Percentiles rank a stretch among this genome's conserved stretches.
Evolutionary conservation across 2,113 vertebrate species (phyloP).

Genomic region (Oncorhynchus tshawytscha): DNA sequence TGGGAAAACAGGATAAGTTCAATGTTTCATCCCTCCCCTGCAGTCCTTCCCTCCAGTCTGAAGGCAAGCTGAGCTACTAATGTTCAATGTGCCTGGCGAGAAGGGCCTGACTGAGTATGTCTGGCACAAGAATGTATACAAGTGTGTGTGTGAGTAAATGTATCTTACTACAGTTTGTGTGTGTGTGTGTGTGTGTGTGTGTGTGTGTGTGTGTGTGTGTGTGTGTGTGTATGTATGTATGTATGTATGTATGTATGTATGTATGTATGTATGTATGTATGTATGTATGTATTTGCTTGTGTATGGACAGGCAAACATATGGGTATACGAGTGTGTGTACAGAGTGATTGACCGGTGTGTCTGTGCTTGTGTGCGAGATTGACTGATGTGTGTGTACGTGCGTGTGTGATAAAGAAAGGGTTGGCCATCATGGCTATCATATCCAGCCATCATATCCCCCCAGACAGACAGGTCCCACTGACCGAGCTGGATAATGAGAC

Average conservation of each 20-base stretch:
- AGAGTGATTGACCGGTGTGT: constrained; percentile 17
- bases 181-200: too few species aligned
- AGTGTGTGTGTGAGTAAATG: not conserved
- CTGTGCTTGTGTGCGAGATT: constrained; percentile 2
- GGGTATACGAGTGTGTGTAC: not conserved
- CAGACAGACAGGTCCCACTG: constrained; percentile 68
- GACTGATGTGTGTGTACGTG: not conserved
- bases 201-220: too few species aligned
- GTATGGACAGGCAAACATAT: too few species aligned
- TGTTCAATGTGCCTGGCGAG: constrained; percentile 71
- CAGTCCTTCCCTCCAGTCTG: constrained; percentile 64
- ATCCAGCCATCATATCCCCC: constrained; percentile 30
- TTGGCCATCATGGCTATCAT: constrained; percentile 30
- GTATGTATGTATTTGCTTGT: too few species aligned
- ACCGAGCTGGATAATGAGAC: constrained; percentile 73
- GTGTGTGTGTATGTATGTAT: too few species aligned
- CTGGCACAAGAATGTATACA: not conserved
- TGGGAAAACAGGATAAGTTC: constrained; percentile 37
- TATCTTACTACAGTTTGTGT: too few species aligned
- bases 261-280: too few species aligned
- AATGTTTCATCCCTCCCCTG: constrained; percentile 60
- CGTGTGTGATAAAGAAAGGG: not conserved
- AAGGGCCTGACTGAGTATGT: not conserved
- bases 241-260: too few species aligned
- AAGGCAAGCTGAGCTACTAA: constrained; percentile 68